A percentile compares a stretch with the other conserved stretches of the same genome.
Conservation (phyloP, 2,113 vertebrate species). For the Neogobius melanostomus region DNA sequence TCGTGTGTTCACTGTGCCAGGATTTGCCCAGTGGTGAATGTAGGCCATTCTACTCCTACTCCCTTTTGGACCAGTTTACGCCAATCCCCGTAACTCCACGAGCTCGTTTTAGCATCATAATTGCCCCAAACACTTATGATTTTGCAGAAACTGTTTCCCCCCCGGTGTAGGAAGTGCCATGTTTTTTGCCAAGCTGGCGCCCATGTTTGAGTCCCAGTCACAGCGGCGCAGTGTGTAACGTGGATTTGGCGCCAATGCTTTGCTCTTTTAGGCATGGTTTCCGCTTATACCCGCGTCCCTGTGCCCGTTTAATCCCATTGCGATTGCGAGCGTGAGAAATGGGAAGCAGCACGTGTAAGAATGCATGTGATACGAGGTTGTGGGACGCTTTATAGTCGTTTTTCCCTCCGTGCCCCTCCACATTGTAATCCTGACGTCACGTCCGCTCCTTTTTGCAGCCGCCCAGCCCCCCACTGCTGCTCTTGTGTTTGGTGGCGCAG, state of each 20-base stretch:
- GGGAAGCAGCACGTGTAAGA: neutral
- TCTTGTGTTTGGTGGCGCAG: neutral
- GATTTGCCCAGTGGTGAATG: slow-evolving; percentile 56
- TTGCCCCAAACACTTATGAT: accelerated
- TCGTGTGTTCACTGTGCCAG: slow-evolving; percentile 62
- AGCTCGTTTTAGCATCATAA: neutral
- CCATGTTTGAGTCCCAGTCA: slow-evolving; percentile 67
- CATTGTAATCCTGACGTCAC: slow-evolving; percentile 27
- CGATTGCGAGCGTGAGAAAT: neutral
- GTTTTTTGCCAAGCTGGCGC: slow-evolving; percentile 64
- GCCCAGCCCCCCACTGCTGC: slow-evolving; percentile 2
- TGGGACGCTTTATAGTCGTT: neutral
- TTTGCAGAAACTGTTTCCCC: neutral
- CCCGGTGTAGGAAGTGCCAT: slow-evolving; percentile 64
- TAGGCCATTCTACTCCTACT: slow-evolving; percentile 33
- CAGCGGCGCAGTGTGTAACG: slow-evolving; percentile 52
- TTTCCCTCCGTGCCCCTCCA: slow-evolving; percentile 1
- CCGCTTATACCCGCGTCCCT: neutral
- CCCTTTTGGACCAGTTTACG: neutral
- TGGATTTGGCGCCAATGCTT: slow-evolving; percentile 73
- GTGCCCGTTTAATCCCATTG: neutral
- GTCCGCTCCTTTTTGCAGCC: slow-evolving; percentile 3
- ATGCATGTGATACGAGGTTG: neutral
- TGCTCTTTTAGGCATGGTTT: slow-evolving; percentile 15
- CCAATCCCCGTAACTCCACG: neutral